phyloP scores from a whole-genome alignment of 2,113 vertebrate species.

The Brachyhypopomus occidentalis region DNA sequence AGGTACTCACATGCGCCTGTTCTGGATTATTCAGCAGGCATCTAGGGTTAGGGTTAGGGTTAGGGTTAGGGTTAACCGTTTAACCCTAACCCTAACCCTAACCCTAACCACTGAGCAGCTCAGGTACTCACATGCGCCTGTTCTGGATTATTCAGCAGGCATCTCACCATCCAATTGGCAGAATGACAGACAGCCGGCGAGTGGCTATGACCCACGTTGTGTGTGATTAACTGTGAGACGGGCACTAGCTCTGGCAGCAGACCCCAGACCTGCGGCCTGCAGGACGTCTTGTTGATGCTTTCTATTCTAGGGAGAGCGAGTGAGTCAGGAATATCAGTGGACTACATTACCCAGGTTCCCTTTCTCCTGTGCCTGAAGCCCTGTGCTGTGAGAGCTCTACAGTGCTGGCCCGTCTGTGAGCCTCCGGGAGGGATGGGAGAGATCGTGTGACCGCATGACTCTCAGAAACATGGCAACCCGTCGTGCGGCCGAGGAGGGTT shows the following conservation, averaged over 20 bases:
- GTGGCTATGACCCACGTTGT: slow-evolving; percentile 59
- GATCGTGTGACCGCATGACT: neutral
- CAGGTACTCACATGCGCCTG: slow-evolving; percentile 14
- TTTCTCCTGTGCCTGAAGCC: neutral
- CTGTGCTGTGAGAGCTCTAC: neutral
- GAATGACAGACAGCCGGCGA: neutral
- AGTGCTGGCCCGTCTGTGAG: slow-evolving; percentile 3
- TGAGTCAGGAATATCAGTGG: slow-evolving; percentile 40
- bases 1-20: too few species aligned
- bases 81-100: too few species aligned
- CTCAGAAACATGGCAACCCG: neutral
- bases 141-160: neutral
- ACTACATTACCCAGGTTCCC: slow-evolving; percentile 6
- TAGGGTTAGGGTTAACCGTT: too few species aligned
- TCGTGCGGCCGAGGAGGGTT: neutral
- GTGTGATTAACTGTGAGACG: slow-evolving; percentile 62
- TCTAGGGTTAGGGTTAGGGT: too few species aligned
- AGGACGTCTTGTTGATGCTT: slow-evolving; percentile 20
- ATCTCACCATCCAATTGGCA: neutral
- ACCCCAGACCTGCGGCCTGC: slow-evolving; percentile 39
- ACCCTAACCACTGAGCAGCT: too few species aligned
- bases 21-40: too few species aligned
- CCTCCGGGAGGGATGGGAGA: neutral
- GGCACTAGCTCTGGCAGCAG: slow-evolving; percentile 34
- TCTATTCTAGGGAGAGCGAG: slow-evolving; percentile 28